Evolutionary conservation across 1,140 invertebrate genomes (phyloP).

Genomic region (Pteromalus puparum): DNA sequence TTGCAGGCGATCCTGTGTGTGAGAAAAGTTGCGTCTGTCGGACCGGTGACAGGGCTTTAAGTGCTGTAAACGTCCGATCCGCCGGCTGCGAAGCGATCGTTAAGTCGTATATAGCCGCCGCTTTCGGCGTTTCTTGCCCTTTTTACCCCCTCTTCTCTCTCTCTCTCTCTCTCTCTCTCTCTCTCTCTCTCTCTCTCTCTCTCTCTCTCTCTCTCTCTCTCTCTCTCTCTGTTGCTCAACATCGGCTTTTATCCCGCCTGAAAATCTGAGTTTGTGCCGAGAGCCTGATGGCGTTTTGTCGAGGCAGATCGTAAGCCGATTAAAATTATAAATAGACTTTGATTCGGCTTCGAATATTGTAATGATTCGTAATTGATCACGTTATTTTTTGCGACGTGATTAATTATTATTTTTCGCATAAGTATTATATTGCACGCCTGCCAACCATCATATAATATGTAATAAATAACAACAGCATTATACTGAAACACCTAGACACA

Average conservation of each 20-base stretch:
- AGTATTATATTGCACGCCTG: too few species aligned
- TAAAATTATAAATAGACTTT: background rate
- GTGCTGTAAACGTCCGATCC: conserved; percentile 55
- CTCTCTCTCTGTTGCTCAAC: background rate
- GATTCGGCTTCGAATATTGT: background rate
- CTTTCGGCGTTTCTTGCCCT: background rate
- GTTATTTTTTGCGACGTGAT: too few species aligned
- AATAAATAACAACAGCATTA: background rate
- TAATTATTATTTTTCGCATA: too few species aligned
- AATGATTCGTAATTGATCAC: background rate
- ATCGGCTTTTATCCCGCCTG: conserved; percentile 11
- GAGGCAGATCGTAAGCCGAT: background rate
- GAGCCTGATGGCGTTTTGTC: background rate
- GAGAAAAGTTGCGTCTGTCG: conserved; percentile 6
- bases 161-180: too few species aligned
- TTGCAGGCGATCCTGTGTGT: conserved; percentile 19
- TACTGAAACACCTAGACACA: background rate
- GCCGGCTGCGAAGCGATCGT: conserved; percentile 6
- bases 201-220: too few species aligned
- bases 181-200: too few species aligned
- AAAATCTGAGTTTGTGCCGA: background rate
- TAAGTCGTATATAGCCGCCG: background rate
- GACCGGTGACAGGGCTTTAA: conserved; percentile 46
- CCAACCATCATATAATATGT: too few species aligned
- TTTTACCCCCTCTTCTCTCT: background rate